These are phyloP conservation scores for Proterorhinus semilunaris DNA, from an alignment of 2,113 vertebrate species.

Conservation along the genomic window DNA sequence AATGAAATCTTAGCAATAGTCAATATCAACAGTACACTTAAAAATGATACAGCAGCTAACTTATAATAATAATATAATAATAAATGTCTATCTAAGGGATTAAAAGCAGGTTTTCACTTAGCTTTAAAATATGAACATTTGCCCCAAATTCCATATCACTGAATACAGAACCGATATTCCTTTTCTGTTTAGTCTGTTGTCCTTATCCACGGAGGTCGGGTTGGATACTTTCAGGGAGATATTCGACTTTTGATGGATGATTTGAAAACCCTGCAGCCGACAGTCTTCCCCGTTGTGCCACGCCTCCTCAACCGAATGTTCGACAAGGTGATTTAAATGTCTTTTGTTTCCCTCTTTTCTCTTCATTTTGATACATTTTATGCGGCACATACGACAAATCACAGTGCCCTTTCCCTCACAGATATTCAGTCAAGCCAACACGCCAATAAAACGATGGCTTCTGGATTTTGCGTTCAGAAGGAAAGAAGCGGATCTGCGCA, in stretches of 20 bases:
- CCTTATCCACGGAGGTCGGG: conserved; percentile 88
- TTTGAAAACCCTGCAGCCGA: conserved; percentile 89
- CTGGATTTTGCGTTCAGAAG: conserved; percentile 92
- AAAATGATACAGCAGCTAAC: not conserved
- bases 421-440: conserved; percentile 93
- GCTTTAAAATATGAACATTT: too few relatives aligned
- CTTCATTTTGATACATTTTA: not conserved
- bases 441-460: conserved; percentile 88
- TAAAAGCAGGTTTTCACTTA: too few relatives aligned
- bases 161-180: not conserved
- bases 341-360: too few relatives aligned
- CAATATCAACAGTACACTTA: too few relatives aligned
- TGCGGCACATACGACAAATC: not conserved
- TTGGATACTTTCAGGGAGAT: conserved; percentile 97
- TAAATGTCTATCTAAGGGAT: not conserved
- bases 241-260: conserved; percentile 98
- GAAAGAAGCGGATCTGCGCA: conserved; percentile 91
- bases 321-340: conserved; percentile 80
- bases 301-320: conserved; percentile 97
- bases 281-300: conserved; percentile 94
- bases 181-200: conserved; percentile 78
- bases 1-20: too few relatives aligned
- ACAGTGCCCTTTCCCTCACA: conserved; percentile 42
- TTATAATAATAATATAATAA: not conserved
- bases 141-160: too few relatives aligned